Base-by-base conservation (phyloP, 2,113 vertebrate species). In the Oncorhynchus keta region DNA sequence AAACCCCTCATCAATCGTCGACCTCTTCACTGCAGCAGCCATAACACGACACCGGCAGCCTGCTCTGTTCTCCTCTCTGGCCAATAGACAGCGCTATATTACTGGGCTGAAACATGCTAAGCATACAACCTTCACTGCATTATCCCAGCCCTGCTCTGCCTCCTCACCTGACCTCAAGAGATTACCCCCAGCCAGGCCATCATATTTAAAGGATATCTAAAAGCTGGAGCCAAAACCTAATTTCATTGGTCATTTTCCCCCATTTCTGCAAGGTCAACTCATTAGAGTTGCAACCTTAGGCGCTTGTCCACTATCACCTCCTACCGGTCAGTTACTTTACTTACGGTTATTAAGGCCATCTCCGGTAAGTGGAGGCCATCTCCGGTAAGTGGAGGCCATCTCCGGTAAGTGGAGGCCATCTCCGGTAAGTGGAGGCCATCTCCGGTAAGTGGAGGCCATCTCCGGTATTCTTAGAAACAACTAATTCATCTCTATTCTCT, bases 141-240 rank as follows among this genome's bases (percentile, higher is more conserved):
- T 75, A 55, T 76, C 67, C 49, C 39, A 70, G 55, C 71, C 24
- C 55, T 68, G 70, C 16, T 64, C 70, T 55, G 67, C 64, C 51
- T 32, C 79, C 72, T 75, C 62, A 83, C 35, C 67, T 55, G 77
- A 76, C 87, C 79, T 75, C 49, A 74, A 68, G 67, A 79, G 74
- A 83, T 86, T 81, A 81, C 64, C 79, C 48, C 20, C 39, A 80
- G 72, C 77, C 77, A 48, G 77, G 69, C 76, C 81, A 83, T 88
- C 84, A 71, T 86, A 82, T 86, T 84, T 81, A 85, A 76, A 76
- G 68, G 82, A 76, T 75, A 84, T 81, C 80, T 68, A 83, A 55
- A 55, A 55, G 51, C 51, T 55, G 12, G 14, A 14, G 14, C 51
- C 16, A 5, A 18, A 5, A 55, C 51, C 51, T 55, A 1, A 18